These are phyloP conservation scores for Monomorium pharaonis DNA, from an alignment of 1,140 invertebrate species.

Conservation along the genomic window DNA sequence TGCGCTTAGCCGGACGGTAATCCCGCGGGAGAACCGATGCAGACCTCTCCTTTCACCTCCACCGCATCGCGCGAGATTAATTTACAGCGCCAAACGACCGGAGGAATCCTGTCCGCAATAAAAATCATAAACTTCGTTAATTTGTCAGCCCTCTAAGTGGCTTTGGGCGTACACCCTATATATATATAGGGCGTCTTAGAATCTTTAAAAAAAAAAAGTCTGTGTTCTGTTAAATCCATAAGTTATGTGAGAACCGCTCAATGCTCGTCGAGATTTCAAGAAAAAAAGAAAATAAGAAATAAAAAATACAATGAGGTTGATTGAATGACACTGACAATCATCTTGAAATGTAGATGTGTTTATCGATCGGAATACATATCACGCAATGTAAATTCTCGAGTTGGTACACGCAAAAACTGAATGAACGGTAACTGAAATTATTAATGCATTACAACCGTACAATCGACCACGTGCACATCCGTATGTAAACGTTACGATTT, in stretches of 20 bases:
- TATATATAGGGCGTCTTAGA: background rate
- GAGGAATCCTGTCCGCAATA: background rate
- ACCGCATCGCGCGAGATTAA: constrained; percentile 15
- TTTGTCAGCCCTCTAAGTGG: background rate
- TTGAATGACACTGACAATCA: constrained; percentile 14
- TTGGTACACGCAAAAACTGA: constrained; percentile 3
- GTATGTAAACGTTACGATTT: constrained; percentile 16
- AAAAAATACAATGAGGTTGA: background rate
- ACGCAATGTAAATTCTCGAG: background rate
- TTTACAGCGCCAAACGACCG: background rate
- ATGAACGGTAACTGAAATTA: constrained; percentile 1
- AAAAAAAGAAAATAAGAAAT: background rate
- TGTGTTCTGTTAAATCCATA: background rate
- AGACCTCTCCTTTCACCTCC: background rate
- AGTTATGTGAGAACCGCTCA: background rate
- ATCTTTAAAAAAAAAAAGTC: background rate
- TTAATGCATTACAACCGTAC: constrained; percentile 23
- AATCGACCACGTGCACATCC: background rate
- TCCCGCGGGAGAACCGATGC: constrained; percentile 38
- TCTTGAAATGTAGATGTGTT: background rate
- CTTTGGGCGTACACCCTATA: background rate
- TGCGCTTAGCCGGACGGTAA: constrained; percentile 71
- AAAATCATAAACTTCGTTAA: constrained; percentile 31
- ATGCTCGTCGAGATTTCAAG: constrained; percentile 5
- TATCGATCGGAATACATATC: background rate